These are phyloP conservation scores for Lissonota sp. DNA, from an alignment of 2,888 invertebrate genomes.

Conservation along the genomic window DNA sequence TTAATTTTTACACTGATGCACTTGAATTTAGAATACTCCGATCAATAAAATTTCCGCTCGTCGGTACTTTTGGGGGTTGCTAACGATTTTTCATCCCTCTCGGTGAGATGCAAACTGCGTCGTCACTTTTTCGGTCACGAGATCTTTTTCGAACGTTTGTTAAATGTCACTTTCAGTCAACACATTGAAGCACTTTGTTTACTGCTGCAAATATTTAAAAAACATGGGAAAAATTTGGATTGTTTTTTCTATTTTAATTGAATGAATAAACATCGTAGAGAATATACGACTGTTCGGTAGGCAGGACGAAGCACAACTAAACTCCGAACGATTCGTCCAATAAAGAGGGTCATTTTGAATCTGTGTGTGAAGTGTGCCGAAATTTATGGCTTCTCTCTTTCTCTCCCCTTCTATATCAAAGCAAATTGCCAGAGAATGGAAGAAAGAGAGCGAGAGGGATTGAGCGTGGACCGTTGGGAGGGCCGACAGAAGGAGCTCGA, in stretches of 20 bases:
- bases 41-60: constrained; percentile 14
- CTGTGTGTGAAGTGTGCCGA: constrained; percentile 84
- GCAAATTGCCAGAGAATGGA: too few relatives aligned
- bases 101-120: constrained; percentile 27
- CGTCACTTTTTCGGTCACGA: constrained; percentile 7
- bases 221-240: neutral
- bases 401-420: constrained; percentile 24
- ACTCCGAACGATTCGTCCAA: constrained; percentile 80
- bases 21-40: neutral
- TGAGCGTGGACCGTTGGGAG: constrained; percentile 61
- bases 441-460: constrained; percentile 3
- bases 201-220: neutral
- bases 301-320: constrained; percentile 77
- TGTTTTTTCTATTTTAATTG: neutral
- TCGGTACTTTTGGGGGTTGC: neutral
- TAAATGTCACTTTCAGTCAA: constrained; percentile 10
- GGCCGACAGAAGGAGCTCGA: constrained; percentile 63
- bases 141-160: constrained; percentile 12
- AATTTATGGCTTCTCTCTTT: constrained; percentile 84
- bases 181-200: constrained; percentile 4
- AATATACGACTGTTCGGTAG: constrained; percentile 72
- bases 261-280: constrained; percentile 14
- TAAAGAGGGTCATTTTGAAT: constrained; percentile 85
- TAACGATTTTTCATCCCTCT: constrained; percentile 49
- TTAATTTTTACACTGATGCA: neutral